Base-by-base conservation (phyloP, 2,888 invertebrate species). In the Morinoia aosen region DNA sequence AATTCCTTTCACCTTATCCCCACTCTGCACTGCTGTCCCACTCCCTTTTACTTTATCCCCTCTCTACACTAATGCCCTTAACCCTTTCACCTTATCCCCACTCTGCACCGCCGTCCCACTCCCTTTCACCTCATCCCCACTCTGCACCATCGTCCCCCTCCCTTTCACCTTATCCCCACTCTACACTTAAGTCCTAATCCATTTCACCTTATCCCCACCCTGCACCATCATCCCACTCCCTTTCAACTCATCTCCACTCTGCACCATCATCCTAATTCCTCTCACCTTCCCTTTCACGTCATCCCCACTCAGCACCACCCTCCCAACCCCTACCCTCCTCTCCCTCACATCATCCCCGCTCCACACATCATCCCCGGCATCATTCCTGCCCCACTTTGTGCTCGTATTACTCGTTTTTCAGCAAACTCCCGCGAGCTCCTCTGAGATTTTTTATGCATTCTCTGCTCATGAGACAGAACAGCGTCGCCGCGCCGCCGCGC, bases 381-480 rank as follows among this genome's bases (percentile, higher is more conserved):
- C 48, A 90, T 90, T 48, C 16, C 90, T 90, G 90, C 90, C 90
- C 48, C 93, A 93, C 93, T 57, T 48, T 39, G 57, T 33, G 56
- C 93, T 93, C 93, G 33, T 93, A 57, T 93, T 93, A 93, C 93
- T 12, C 56, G 58, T 93, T 93, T 93, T 93, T 93, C 93, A 57
- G 93, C 57, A 33, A 57, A 33, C 48, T 93, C 93, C 19, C 57
- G 48, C 93, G 93, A 93, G 93, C 93, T 39, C 93, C 57, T 33
- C 2, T 19, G 93, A 56, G 57, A 58, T 57, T 93, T 93, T 93
- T 93, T 93, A 48, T n/a, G 57, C 76, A 76, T 33, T 39, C 40
- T 12, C 48, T 11, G 10, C 40, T 90, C 48, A 90, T 40, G 90
- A 39, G 40, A 39, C 40, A 90, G 90, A 90, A 11, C 40, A 19